These are phyloP conservation scores for Tragelaphus scriptus DNA, from an alignment of 2,113 vertebrate species.

Conservation along the genomic window DNA sequence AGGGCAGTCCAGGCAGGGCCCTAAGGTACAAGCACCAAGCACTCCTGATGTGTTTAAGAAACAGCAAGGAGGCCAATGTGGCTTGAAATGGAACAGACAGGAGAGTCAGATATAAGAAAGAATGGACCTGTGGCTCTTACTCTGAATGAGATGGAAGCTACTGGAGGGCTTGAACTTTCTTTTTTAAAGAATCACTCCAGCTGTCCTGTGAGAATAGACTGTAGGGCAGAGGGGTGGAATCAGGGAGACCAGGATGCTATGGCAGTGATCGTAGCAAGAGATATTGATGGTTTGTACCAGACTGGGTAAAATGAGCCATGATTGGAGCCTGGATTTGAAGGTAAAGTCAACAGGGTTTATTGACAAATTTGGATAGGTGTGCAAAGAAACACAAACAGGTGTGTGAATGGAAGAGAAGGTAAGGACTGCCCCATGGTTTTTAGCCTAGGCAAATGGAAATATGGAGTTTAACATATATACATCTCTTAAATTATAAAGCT, in stretches of 20 bases:
- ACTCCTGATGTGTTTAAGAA: not conserved
- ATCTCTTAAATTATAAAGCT: not conserved
- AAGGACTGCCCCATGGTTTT: not conserved
- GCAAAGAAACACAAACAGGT: not conserved
- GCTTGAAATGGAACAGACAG: not conserved
- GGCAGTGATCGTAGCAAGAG: not conserved
- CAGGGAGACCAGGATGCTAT: not conserved
- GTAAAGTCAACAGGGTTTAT: not conserved
- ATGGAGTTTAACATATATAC: not conserved
- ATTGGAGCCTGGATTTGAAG: conserved; percentile 8
- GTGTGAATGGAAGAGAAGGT: not conserved
- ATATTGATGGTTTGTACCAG: not conserved
- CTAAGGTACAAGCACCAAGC: not conserved
- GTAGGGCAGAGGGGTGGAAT: not conserved
- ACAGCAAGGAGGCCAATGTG: not conserved
- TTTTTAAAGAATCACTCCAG: not conserved
- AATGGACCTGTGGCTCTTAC: not conserved
- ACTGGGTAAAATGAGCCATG: not conserved
- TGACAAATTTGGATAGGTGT: not conserved
- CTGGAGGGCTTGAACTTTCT: not conserved
- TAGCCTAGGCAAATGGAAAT: not conserved
- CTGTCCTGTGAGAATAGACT: not conserved
- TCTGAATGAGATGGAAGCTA: not conserved
- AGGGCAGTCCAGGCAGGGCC: not conserved
- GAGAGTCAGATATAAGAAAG: not conserved